Percentiles rank a stretch among this genome's conserved stretches.
These are phyloP conservation scores for Erebia aethiops DNA, from an alignment of 2,888 invertebrate species.

Conservation along the genomic window DNA sequence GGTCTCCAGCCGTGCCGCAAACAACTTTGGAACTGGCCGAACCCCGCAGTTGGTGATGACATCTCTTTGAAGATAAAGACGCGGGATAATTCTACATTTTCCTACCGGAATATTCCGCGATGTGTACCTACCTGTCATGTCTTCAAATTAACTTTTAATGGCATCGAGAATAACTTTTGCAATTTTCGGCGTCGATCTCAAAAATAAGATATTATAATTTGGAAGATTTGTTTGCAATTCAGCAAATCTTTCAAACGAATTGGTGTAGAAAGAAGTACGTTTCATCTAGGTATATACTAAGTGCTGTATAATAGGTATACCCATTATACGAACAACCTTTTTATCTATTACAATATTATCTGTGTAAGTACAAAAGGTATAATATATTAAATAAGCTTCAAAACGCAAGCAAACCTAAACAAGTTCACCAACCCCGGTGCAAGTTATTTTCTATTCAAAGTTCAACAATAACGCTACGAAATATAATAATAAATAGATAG, in stretches of 20 bases:
- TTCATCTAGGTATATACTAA: too few species aligned
- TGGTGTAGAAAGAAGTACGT: too few species aligned
- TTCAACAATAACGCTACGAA: constrained; percentile 49
- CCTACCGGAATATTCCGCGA: constrained; percentile 66
- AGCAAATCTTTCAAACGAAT: too few species aligned
- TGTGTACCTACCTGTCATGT: constrained; percentile 71
- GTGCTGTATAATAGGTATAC: too few species aligned
- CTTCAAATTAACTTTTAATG: constrained; percentile 75
- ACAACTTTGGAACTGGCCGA: constrained; percentile 76
- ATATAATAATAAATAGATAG: constrained; percentile 52
- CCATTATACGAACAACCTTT: too few species aligned
- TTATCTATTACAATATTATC: too few species aligned
- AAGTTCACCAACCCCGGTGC: constrained; percentile 15
- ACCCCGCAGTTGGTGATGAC: constrained; percentile 74
- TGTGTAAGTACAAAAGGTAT: too few species aligned
- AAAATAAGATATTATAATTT: constrained; percentile 7
- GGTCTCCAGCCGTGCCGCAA: constrained; percentile 68
- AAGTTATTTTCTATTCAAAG: constrained; percentile 39
- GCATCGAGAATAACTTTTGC: constrained; percentile 57
- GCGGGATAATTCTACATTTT: constrained; percentile 81
- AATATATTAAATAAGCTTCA: too few species aligned
- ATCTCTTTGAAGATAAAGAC: constrained; percentile 82
- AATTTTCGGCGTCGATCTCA: constrained; percentile 9
- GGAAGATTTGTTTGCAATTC: not conserved
- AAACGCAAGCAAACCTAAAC: not conserved